A percentile compares a stretch with the other conserved stretches of the same genome.
phyloP scores from a whole-genome alignment of 2,797 vertebrate species.

The Gobio occitaniae region DNA sequence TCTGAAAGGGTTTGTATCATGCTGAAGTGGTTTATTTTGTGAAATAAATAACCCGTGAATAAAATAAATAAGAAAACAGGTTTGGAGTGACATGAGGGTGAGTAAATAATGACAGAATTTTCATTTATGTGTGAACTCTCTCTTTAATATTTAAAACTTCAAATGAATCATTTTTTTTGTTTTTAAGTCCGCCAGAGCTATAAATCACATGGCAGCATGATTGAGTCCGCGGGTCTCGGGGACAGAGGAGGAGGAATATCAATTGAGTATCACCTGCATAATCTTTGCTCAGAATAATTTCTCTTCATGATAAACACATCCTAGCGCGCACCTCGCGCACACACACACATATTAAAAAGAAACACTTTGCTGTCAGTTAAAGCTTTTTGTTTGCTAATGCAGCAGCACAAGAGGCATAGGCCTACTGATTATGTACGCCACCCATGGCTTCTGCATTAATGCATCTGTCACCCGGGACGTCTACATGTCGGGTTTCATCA shows the following conservation, averaged over 20 bases:
- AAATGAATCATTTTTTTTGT: conserved; percentile 23
- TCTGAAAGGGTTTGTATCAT: not conserved
- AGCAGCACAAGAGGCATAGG: conserved; percentile 34
- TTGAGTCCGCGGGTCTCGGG: conserved; percentile 45
- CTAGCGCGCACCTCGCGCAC: conserved; percentile 21
- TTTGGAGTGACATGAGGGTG: not conserved
- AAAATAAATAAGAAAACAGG: not conserved
- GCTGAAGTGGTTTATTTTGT: not conserved
- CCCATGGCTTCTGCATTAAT: conserved; percentile 53
- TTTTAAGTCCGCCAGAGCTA: not conserved
- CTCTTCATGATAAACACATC: conserved; percentile 58
- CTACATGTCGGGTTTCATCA: conserved; percentile 48
- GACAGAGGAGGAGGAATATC: conserved; percentile 56
- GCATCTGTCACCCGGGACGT: conserved; percentile 52
- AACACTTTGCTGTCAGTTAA: conserved; percentile 35
- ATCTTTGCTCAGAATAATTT: conserved; percentile 51
- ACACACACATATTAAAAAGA: conserved; percentile 26
- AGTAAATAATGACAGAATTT: not conserved
- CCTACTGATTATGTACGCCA: conserved; percentile 50
- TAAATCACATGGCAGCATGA: conserved; percentile 51
- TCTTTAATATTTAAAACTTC: conserved; percentile 3
- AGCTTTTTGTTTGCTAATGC: conserved; percentile 56
- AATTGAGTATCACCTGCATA: conserved; percentile 58
- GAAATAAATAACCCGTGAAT: not conserved
- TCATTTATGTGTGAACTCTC: not conserved